Evolutionary conservation across 1,140 invertebrate genomes (phyloP), one percentile per base, ranked within the genome.

Genomic region (Tetraneura akinire): DNA sequence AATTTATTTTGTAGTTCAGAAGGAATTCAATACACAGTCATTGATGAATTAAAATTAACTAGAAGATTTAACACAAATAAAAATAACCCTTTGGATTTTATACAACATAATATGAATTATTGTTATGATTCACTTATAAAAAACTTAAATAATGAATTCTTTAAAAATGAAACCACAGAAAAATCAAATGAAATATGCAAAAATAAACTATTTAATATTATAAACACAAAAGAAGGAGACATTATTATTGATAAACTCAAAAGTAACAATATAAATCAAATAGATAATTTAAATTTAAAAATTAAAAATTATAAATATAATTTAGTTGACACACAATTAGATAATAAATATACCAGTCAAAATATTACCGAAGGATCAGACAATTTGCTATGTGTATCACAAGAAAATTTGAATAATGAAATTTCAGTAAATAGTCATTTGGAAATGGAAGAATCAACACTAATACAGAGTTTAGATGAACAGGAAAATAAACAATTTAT

Each of bases 91-190:
- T 74, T 74, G 21, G 32, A 74, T 21, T 21, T 55, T 9, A 9
- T 74, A 14, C 9, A 37, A 55, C 71, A 55, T 18, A 57, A 74
- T 42, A 57, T 74, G 51, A 57, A 57, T 1, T 42, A 8, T 57
- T 42, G 42, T 53, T 55, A 55, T 21, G n/a, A 57, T n/a, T 13
- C 32, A n/a, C 26, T 73, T 32, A 21, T 53, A 10, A 5, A n/a
- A 18, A 73, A 10, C 16, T 37, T 73, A 32, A 73, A 73, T 8
- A 53, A 47, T 42, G 14, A 32, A 73, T 70, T 70, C 10, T 45
- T 45, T 14, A 45, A 18, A 29, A 53, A 53, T 9, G 16, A 53
- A 6, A 32, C 18, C 0, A 53, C 16, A 29, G 49, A 73, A 53
- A 73, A 29, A n/a, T 29, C 14, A n/a, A 32, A 73, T 32, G 13